Evolutionary conservation across 2,797 vertebrate species (phyloP).

Genomic region (Stomatorhinus walkeri): DNA sequence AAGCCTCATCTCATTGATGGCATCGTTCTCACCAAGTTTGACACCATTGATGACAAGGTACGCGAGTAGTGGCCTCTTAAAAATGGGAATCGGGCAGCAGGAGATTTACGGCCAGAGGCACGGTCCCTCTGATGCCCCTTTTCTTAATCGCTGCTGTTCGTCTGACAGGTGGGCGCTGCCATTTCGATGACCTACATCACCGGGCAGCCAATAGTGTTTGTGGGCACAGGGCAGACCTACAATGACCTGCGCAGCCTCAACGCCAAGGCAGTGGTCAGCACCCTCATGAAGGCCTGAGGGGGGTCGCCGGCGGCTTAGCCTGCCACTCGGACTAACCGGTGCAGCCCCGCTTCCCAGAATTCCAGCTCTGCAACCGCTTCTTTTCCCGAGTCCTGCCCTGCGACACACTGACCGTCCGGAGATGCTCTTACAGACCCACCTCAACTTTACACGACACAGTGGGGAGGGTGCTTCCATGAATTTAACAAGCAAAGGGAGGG

Average conservation of each 20-base stretch:
- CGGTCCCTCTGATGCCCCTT: not conserved
- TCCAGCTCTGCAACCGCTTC: not conserved
- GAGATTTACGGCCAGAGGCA: not conserved
- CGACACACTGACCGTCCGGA: constrained; percentile 27
- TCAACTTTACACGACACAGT: not conserved
- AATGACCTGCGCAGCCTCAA: constrained; percentile 97
- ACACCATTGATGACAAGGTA: constrained; percentile 97
- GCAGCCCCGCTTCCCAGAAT: not conserved
- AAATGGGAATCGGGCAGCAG: not conserved
- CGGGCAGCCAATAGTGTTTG: constrained; percentile 95
- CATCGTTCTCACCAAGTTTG: constrained; percentile 97
- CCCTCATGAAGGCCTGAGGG: constrained; percentile 92
- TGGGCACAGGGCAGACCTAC: constrained; percentile 97
- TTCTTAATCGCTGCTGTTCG: not conserved
- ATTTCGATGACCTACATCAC: constrained; percentile 99
- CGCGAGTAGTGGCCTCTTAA: not conserved
- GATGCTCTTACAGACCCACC: constrained; percentile 10
- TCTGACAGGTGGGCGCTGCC: constrained; percentile 82
- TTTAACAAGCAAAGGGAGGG: constrained; percentile 20
- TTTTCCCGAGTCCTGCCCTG: not conserved
- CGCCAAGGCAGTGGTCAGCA: constrained; percentile 85
- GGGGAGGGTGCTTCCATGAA: constrained; percentile 17
- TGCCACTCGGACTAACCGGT: not conserved
- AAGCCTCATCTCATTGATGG: constrained; percentile 91
- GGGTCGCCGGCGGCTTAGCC: not conserved